These are phyloP conservation scores for Octodonta nipae DNA, from an alignment of 2,888 invertebrate genomes.

Conservation along the genomic window DNA sequence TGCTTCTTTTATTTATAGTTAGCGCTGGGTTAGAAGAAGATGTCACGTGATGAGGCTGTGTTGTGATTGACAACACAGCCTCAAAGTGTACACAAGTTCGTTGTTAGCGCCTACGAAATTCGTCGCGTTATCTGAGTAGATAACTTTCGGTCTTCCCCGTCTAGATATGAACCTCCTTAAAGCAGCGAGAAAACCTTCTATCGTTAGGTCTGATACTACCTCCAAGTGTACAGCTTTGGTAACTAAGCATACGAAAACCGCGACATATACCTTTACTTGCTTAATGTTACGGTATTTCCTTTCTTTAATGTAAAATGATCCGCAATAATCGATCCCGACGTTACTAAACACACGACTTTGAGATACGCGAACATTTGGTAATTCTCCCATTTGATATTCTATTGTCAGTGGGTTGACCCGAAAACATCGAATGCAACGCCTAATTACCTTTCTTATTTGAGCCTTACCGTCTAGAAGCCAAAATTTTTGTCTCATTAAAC, in stretches of 20 bases:
- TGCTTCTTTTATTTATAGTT: too few relatives aligned
- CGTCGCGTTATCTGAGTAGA: slow-evolving; percentile 7
- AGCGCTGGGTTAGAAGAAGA: too few relatives aligned
- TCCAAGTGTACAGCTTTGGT: slow-evolving; percentile 2
- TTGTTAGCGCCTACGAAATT: slow-evolving; percentile 7
- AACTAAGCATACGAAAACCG: neutral
- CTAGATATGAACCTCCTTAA: neutral
- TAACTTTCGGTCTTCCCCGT: neutral
- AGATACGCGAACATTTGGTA: too few relatives aligned
- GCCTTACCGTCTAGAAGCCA: neutral
- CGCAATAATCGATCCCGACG: neutral
- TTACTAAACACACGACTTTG: neutral
- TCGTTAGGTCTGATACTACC: neutral
- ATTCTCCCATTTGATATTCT: too few relatives aligned
- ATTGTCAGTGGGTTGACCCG: neutral
- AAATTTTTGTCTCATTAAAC: neutral
- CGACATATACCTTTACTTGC: neutral
- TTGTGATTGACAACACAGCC: too few relatives aligned
- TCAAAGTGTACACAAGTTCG: too few relatives aligned
- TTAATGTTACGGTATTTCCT: neutral
- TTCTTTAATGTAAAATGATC: neutral
- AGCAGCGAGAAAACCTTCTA: neutral
- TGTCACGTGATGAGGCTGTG: too few relatives aligned
- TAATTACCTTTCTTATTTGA: neutral
- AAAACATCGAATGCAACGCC: neutral